These are phyloP conservation scores for Carcina quercana DNA, from an alignment of 2,888 invertebrate genomes.

Conservation along the genomic window DNA sequence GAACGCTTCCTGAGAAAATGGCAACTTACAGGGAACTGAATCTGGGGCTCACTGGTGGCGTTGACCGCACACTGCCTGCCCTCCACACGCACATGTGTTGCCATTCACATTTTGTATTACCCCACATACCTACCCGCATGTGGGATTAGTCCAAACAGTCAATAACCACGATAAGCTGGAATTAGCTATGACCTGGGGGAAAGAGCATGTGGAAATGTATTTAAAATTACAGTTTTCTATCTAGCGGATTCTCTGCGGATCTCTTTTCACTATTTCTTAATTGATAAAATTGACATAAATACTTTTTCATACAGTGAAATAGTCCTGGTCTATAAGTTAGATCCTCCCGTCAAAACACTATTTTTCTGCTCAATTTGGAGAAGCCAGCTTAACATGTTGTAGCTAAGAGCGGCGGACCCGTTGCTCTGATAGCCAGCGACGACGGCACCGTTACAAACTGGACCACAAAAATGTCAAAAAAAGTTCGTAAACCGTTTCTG, in stretches of 20 bases:
- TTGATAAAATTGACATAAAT: no score
- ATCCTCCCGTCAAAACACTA: no score
- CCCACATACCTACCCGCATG: constrained; percentile 41
- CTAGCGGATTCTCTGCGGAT: no score
- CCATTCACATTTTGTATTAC: constrained; percentile 58
- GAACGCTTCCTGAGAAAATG: constrained; percentile 71
- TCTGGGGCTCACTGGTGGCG: constrained; percentile 63
- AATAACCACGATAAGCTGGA: constrained; percentile 39
- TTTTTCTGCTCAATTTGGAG: constrained; percentile 9
- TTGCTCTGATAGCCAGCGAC: constrained; percentile 38
- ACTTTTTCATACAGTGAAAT: no score
- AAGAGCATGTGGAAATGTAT: no score
- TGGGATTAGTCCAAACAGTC: constrained; percentile 46
- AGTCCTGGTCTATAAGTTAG: no score
- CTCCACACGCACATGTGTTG: constrained; percentile 51
- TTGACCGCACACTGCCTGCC: constrained; percentile 57
- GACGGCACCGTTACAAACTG: constrained; percentile 60
- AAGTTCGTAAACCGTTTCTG: constrained; percentile 58
- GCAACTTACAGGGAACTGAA: constrained; percentile 70
- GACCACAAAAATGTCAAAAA: constrained; percentile 30
- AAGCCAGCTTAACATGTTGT: background rate
- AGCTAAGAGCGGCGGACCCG: constrained; percentile 1
- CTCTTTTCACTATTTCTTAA: no score
- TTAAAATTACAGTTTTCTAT: no score
- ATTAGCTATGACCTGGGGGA: constrained; percentile 30